Percentiles rank a stretch among this genome's conserved stretches.
These are phyloP conservation scores for Temnothorax curvispinosus DNA, from an alignment of 1,140 invertebrate genomes.

Conservation along the genomic window DNA sequence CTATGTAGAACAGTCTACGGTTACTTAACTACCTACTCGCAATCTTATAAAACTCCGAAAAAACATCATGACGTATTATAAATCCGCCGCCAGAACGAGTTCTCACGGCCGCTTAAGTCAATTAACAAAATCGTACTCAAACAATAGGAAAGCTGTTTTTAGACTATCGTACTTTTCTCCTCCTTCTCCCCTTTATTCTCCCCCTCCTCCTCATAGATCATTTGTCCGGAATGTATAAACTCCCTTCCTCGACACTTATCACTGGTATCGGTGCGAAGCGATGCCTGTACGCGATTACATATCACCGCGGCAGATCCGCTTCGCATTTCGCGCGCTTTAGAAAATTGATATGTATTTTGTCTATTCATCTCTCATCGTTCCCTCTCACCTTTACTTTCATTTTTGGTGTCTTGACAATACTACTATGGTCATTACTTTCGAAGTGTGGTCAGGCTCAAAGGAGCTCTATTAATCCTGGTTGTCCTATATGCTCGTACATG, in stretches of 20 bases:
- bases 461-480: conserved; percentile 42
- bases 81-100: conserved; percentile 13
- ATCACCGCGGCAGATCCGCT: conserved; percentile 13
- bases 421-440: conserved; percentile 51
- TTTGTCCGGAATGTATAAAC: conserved; percentile 71
- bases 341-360: conserved; percentile 54
- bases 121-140: conserved; percentile 59
- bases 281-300: not conserved
- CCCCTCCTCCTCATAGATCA: conserved; percentile 9
- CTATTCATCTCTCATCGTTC: not conserved
- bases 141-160: conserved; percentile 59
- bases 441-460: conserved; percentile 32
- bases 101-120: conserved; percentile 20
- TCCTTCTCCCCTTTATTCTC: not conserved
- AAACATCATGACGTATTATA: conserved; percentile 46
- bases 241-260: conserved; percentile 45
- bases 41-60: conserved; percentile 56
- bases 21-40: conserved; percentile 44
- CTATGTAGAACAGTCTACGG: conserved; percentile 60
- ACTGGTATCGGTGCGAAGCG: conserved; percentile 31
- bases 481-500: not conserved
- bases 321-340: conserved; percentile 29
- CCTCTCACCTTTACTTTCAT: conserved; percentile 24
- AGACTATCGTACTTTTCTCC: conserved; percentile 24
- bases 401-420: conserved; percentile 35